phyloP scores from a whole-genome alignment of 2,888 invertebrate species.

The Anoncus sp. region DNA sequence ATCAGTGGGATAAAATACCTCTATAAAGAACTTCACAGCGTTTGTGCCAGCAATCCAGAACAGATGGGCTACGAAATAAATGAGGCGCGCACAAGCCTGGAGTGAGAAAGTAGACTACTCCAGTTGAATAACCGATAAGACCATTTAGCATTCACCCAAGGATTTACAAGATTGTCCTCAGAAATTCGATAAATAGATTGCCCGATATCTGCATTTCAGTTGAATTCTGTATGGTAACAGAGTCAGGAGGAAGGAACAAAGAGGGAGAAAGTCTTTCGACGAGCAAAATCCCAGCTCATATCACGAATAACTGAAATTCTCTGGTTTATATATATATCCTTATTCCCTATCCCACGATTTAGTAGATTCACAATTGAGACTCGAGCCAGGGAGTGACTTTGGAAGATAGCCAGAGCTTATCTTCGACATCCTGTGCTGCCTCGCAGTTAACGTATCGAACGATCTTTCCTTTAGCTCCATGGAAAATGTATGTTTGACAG shows the following conservation, averaged over 20 bases:
- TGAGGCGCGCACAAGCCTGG: slow-evolving; percentile 14
- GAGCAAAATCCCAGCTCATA: slow-evolving; percentile 34
- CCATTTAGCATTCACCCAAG: slow-evolving; percentile 39
- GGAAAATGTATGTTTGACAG: slow-evolving; percentile 57
- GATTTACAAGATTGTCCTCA: slow-evolving; percentile 31
- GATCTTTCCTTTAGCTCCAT: slow-evolving; percentile 53
- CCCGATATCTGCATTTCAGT: slow-evolving; percentile 38
- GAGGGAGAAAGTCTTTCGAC: slow-evolving; percentile 1
- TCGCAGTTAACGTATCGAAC: slow-evolving; percentile 59
- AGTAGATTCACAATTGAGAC: slow-evolving; percentile 38
- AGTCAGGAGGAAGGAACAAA: slow-evolving; percentile 15
- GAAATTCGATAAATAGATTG: slow-evolving; percentile 21
- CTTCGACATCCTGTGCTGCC: slow-evolving; percentile 56
- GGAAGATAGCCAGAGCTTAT: slow-evolving; percentile 63
- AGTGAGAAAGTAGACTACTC: slow-evolving; percentile 28
- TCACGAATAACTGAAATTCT: slow-evolving; percentile 50
- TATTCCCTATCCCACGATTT: slow-evolving; percentile 28
- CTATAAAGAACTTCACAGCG: slow-evolving; percentile 1
- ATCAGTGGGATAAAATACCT: slow-evolving; percentile 15
- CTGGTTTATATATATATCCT: slow-evolving; percentile 43
- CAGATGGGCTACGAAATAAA: slow-evolving; percentile 15
- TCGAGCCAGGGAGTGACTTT: slow-evolving; percentile 38
- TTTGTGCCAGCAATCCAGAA: slow-evolving; percentile 8
- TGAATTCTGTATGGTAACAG: slow-evolving; percentile 25
- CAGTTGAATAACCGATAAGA: slow-evolving; percentile 44